Evolutionary conservation across 2,797 vertebrate species (phyloP), one percentile per base, ranked within the genome.

Genomic region (Rousettus madagascariensis): DNA sequence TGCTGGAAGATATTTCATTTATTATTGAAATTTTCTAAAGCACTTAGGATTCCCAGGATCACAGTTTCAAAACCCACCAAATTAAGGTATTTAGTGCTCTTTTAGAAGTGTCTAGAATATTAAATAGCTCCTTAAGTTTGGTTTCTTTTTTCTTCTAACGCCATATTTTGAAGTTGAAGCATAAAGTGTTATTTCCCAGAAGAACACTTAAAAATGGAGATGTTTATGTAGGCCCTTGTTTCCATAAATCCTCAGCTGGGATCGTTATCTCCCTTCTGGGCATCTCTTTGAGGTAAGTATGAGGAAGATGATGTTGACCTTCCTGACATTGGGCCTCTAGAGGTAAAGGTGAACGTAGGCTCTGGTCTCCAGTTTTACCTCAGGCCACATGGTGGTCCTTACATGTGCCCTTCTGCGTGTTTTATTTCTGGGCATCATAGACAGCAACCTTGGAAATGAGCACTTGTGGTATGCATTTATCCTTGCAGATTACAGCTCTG

Each of bases 171-270:
- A 95, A 90, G 22, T 90, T 43, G 90, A 91, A 93, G 57, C 46
- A 94, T 61, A 30, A 65, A 94, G 41, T 93, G n/a, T 4, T 92
- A 43, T 74, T 95, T 90, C 69, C 43, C 51, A 82, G 92, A 94
- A 87, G 46, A 68, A 71, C 55, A n/a, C 46, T 85, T 87, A 77
- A 74, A 91, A 90, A 36, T 72, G 28, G 96, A 95, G 59, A 49
- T 78, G 15, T 89, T 33, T 96, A 38, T 46, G 24, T 92, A 93
- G 68, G 36, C 24, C 13, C 16, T 85, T 94, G 43, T 28, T 95
- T 89, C 82, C 30, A 0, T 84, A 90, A 90, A 41, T 71, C 63
- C 57, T 92, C 43, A 51, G 3, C 15, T 38, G 74, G 61, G 24
- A 38, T 90, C 77, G 3, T 79, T 80, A 15, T 93, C 68, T 94